Base-by-base conservation (phyloP, 2,113 vertebrate species). In the Sturnus vulgaris region DNA sequence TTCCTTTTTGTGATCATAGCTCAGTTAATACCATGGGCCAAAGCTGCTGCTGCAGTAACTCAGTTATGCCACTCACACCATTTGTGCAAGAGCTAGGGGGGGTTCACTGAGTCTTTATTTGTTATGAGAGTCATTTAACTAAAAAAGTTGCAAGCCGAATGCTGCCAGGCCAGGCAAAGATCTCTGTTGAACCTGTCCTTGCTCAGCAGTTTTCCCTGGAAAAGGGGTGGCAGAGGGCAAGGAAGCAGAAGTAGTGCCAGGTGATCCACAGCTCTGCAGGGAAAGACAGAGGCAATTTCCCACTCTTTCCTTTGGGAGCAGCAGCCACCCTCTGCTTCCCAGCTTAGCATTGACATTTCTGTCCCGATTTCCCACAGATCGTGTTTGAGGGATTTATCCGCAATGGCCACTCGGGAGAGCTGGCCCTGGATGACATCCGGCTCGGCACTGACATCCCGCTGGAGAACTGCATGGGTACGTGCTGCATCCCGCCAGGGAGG, bases 381-480 rank as follows among this genome's bases (percentile, higher is more conserved):
- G 98, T 99, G 92, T 99, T 99, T 39, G 99, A 99, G 81, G 99
- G 99, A 3, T 98, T 99, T 70, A 99, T 99, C 94, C 98, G 98
- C 60, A 98, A 97, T 7, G 98, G 98, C 33, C 98, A 97, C 77
- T 94, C 97, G 1, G 99, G 99, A 92, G 98, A 99, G 96, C 98
- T 99, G 46, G 98, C 99, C 94, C 98, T 99, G 17, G 99, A 99
- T 92, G 99, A 99, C 97, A 98, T 99, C 91, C 98, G 98, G 94
- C 98, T 99, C 49, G 99, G 98, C 97, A 98, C 98, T 2, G 99
- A 98, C 63, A 97, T 99, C 53, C 98, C 99, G 0, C 97, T 99
- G 97, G 99, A 99, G 93, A 98, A 98, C 95, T 99, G 99, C 82
- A 99, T 99, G 97, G 98, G 99, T 99, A 98, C 31, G 99, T 99